Evolutionary conservation across 2,888 invertebrate genomes (phyloP).

Genomic region (Morpho deidamia): DNA sequence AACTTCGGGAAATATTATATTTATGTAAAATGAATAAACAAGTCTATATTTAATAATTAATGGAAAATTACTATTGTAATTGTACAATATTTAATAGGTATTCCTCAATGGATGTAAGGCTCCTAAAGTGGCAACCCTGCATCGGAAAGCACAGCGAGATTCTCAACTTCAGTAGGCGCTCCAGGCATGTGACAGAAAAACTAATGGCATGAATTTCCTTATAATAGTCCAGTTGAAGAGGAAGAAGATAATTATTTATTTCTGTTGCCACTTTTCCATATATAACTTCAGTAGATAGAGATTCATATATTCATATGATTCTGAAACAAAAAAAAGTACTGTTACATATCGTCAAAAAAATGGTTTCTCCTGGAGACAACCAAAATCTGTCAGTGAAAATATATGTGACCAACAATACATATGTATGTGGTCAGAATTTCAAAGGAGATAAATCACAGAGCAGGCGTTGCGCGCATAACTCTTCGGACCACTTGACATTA

Average conservation of each 20-base stretch:
- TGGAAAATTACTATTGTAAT: too few relatives aligned
- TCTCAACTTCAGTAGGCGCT: too few relatives aligned
- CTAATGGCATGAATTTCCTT: too few relatives aligned
- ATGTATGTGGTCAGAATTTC: slow-evolving; percentile 53
- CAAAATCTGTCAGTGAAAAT: slow-evolving; percentile 47
- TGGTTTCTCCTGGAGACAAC: slow-evolving; percentile 36
- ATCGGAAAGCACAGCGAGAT: too few relatives aligned
- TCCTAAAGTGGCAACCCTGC: too few relatives aligned
- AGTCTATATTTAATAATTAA: too few relatives aligned
- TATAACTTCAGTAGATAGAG: background rate
- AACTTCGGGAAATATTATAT: too few relatives aligned
- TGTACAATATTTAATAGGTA: too few relatives aligned
- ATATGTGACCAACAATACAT: slow-evolving; percentile 42
- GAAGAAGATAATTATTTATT: background rate
- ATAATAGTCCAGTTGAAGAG: too few relatives aligned
- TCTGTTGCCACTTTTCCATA: background rate
- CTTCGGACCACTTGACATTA: slow-evolving; percentile 68
- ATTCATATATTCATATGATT: background rate
- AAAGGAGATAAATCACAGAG: slow-evolving; percentile 63
- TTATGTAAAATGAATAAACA: too few relatives aligned
- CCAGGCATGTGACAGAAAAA: too few relatives aligned
- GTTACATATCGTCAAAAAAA: slow-evolving; percentile 33
- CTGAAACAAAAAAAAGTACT: background rate
- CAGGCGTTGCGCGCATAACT: slow-evolving; percentile 68
- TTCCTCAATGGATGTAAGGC: too few relatives aligned